Base-by-base conservation (phyloP, 2,888 invertebrate species). In the Lathronympha strigana region DNA sequence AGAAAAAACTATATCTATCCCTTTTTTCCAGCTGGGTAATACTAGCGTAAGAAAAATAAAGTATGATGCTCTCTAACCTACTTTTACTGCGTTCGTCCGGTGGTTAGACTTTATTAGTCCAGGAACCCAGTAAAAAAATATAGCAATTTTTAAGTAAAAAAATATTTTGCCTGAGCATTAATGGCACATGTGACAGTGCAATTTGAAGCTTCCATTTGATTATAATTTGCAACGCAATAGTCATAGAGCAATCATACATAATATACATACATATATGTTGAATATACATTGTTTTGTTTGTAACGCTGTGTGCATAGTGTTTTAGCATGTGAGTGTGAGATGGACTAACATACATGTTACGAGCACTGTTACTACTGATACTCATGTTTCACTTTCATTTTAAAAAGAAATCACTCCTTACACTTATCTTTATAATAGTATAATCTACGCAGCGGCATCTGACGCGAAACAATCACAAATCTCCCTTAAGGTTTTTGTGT, bases 101-200 rank as follows among this genome's bases (percentile, higher is more conserved):
- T n/a, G n/a, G n/a, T n/a, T n/a, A n/a, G 23, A 69, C 53, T 60
- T 68, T 49, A 45, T 53, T 57, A 63, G 57, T 13, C 57, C 57
- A 63, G 55, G 40, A 57, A 57, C 36, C 33, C 6, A 51, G 13
- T 43, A 40, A 28, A n/a, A 50, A 15, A 17, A 33, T 11, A 15
- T 15, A 36, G 19, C 31, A 0, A 51, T 40, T 15, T 58, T n/a
- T 9, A 5, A 11, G 38, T 36, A 33, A 9, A 36, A 58, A 36
- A 33, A 43, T 53, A 76, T 76, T 76, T 69, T 75, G 85, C 81
- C 81, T 83, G 81, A 73, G 78, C 80, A 83, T 81, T 68, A 62
- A 73, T 68, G 74, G 78, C 77, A 78, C 78, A 76, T 71, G 79
- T 73, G 69, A 73, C 76, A 77, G 78, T 80, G 85, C 87, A 83